Evolutionary conservation across 2,797 vertebrate genomes (phyloP).

Genomic region (Poliocrania exsul): DNA sequence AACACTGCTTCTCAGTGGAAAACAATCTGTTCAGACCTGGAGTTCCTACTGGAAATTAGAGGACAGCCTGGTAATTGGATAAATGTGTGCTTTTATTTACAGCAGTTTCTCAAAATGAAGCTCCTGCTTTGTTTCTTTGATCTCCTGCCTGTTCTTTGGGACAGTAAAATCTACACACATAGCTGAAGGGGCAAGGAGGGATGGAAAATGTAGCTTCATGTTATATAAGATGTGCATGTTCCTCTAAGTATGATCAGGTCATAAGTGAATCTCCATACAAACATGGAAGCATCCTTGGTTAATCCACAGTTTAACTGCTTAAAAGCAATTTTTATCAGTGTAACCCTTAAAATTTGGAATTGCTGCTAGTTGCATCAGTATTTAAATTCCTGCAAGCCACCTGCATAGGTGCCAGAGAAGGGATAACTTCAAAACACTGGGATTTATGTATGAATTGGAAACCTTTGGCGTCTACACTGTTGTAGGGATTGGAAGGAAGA

Average conservation of each 20-base stretch:
- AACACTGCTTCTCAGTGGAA: slow-evolving; percentile 1
- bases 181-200: neutral
- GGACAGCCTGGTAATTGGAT: slow-evolving; percentile 32
- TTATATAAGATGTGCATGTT: neutral
- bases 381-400: neutral
- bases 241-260: neutral
- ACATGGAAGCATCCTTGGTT: neutral
- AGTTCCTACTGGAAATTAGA: slow-evolving; percentile 39
- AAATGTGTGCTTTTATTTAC: slow-evolving; percentile 26
- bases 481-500: neutral
- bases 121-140: slow-evolving; percentile 33
- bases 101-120: slow-evolving; percentile 33
- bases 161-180: neutral
- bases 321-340: neutral
- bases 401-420: neutral
- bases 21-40: neutral
- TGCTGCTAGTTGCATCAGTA: neutral
- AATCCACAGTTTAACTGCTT: neutral
- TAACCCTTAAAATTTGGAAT: neutral
- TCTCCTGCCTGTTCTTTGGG: neutral
- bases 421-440: neutral
- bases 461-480: neutral
- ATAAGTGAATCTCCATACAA: neutral
- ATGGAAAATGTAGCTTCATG: neutral
- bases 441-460: neutral